Conservation (phyloP, 2,888 invertebrate genomes). For the Chloroclystis v-ata region DNA sequence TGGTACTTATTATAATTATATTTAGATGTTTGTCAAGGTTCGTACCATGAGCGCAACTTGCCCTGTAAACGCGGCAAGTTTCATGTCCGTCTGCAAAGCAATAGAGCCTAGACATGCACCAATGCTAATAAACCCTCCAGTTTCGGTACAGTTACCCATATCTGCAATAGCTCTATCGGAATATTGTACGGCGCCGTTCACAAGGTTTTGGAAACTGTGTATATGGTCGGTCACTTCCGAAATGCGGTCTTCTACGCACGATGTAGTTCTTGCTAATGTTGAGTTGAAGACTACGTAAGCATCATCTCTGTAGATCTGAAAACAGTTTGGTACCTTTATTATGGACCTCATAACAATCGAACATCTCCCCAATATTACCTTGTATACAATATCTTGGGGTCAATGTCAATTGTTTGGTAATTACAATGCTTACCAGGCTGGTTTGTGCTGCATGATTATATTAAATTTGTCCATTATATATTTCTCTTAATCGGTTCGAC, state of each 20-base stretch:
- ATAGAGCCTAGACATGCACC: conserved; percentile 54
- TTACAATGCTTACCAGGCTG: too few species aligned
- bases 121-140: conserved; percentile 39
- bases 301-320: conserved; percentile 45
- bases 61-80: conserved; percentile 41
- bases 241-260: conserved; percentile 52
- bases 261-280: conserved; percentile 39
- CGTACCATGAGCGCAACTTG: conserved; percentile 55
- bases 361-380: too few species aligned
- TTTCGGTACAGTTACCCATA: conserved; percentile 50
- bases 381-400: too few species aligned
- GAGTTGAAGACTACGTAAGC: conserved; percentile 47
- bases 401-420: too few species aligned
- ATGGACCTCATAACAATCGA: too few species aligned
- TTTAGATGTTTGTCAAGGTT: too few species aligned
- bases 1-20: too few species aligned
- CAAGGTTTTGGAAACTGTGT: conserved; percentile 33
- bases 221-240: conserved; percentile 43
- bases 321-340: too few species aligned
- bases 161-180: conserved; percentile 43
- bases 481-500: too few species aligned
- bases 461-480: too few species aligned
- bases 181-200: conserved; percentile 41
- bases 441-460: too few species aligned
- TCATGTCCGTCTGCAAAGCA: conserved; percentile 51